Conservation (phyloP, 2,888 invertebrate species). For the Acheta domesticus region DNA sequence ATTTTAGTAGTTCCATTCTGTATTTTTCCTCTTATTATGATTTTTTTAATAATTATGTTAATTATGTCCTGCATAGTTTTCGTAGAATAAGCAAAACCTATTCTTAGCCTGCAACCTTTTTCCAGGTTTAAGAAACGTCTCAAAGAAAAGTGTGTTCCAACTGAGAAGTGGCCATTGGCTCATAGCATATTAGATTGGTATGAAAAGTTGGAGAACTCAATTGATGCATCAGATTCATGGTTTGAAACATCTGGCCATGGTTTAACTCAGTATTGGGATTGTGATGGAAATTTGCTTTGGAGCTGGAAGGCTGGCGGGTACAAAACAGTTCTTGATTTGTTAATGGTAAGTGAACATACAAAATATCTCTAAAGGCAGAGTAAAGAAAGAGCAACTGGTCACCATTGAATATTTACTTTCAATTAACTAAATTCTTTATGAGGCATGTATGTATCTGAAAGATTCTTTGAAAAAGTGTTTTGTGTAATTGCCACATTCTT, state of each 20-base stretch:
- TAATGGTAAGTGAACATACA: slow-evolving; percentile 55
- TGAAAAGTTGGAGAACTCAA: slow-evolving; percentile 51
- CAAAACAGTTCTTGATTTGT: slow-evolving; percentile 61
- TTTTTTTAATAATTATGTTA: too few species aligned
- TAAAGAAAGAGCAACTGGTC: background rate
- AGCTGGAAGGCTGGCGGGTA: slow-evolving; percentile 75
- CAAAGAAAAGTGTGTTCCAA: background rate
- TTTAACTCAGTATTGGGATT: slow-evolving; percentile 60
- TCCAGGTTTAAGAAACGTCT: slow-evolving; percentile 26
- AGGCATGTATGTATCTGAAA: too few species aligned
- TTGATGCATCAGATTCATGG: slow-evolving; percentile 63
- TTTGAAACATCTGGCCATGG: slow-evolving; percentile 64
- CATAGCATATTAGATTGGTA: slow-evolving; percentile 60
- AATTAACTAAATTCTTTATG: too few species aligned
- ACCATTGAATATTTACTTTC: background rate
- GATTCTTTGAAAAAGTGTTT: too few species aligned
- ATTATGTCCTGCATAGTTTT: too few species aligned
- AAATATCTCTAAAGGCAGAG: slow-evolving; percentile 23
- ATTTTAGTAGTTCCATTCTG: too few species aligned
- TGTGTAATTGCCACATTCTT: background rate
- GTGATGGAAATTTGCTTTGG: slow-evolving; percentile 66
- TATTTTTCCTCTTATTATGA: too few species aligned
- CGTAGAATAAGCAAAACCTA: too few species aligned
- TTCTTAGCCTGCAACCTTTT: too few species aligned
- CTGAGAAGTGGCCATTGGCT: slow-evolving; percentile 40